These are phyloP conservation scores for Heterodera schachtii DNA, from an alignment of 1,140 invertebrate species.

Conservation along the genomic window DNA sequence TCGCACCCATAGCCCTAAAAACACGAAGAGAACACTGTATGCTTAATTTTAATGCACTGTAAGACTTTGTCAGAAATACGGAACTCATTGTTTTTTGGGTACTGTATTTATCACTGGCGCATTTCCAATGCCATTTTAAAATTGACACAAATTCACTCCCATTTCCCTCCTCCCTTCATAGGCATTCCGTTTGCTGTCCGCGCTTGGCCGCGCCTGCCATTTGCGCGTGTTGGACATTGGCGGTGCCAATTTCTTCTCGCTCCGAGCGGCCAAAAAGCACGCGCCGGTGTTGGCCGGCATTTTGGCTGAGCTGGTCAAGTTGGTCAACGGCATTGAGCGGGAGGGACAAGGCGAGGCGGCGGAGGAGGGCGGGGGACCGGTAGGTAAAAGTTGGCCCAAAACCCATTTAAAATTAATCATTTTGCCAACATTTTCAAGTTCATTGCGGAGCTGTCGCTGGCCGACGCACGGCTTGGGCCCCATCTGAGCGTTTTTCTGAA, in stretches of 20 bases:
- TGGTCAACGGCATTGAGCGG: constrained; percentile 51
- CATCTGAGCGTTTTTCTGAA: constrained; percentile 57
- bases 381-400: neutral
- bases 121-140: too few species aligned
- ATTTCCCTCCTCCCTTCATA: neutral
- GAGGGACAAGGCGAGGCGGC: too few species aligned
- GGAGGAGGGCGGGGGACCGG: constrained; percentile 22
- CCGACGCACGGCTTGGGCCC: constrained; percentile 53
- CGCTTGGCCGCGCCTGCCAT: neutral
- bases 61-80: too few species aligned
- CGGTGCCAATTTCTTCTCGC: constrained; percentile 52
- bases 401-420: neutral
- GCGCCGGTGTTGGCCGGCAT: constrained; percentile 41
- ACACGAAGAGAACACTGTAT: too few species aligned
- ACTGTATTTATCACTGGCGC: too few species aligned
- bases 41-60: too few species aligned
- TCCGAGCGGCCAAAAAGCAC: constrained; percentile 53
- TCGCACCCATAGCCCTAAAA: too few species aligned
- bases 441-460: constrained; percentile 56
- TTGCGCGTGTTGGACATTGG: constrained; percentile 55
- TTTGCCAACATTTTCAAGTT: constrained; percentile 44
- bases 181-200: constrained; percentile 27
- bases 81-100: too few species aligned
- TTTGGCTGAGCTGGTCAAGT: constrained; percentile 56
- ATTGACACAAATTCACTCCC: too few species aligned